A percentile compares a stretch with the other conserved stretches of the same genome.
These are phyloP conservation scores for Eupithecia insigniata DNA, from an alignment of 2,888 invertebrate genomes.

Conservation along the genomic window DNA sequence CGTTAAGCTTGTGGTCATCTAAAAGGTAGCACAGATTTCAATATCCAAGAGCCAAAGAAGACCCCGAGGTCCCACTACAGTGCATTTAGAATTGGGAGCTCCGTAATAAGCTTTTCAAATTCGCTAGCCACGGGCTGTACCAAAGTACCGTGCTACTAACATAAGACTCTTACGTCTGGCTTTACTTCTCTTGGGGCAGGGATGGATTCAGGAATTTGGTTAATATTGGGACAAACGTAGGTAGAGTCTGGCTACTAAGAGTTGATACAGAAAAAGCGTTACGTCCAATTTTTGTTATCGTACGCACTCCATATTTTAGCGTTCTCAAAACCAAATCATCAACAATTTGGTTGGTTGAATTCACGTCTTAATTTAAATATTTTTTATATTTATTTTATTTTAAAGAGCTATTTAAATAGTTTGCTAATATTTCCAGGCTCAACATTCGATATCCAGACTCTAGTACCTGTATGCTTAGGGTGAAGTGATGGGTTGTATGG, in stretches of 20 bases:
- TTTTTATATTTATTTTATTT: too few species aligned
- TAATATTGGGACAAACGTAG: background rate
- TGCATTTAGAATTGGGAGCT: slow-evolving; percentile 45
- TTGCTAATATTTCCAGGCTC: too few species aligned
- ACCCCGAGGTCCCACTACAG: slow-evolving; percentile 33
- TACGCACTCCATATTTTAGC: too few species aligned
- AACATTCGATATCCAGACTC: too few species aligned
- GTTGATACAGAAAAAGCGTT: too few species aligned
- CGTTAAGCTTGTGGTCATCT: background rate
- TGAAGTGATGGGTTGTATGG: background rate
- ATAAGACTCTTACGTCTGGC: slow-evolving; percentile 60
- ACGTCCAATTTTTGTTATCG: too few species aligned
- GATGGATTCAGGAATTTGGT: slow-evolving; percentile 29
- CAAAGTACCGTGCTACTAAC: slow-evolving; percentile 53
- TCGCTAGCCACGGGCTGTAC: slow-evolving; percentile 46
- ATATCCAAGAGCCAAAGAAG: slow-evolving; percentile 30
- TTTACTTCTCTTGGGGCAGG: slow-evolving; percentile 46
- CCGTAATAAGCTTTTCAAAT: slow-evolving; percentile 56
- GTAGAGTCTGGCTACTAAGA: too few species aligned
- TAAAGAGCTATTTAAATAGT: too few species aligned
- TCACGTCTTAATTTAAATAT: too few species aligned
- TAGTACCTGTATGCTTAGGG: background rate
- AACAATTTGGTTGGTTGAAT: too few species aligned
- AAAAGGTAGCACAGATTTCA: slow-evolving; percentile 19
- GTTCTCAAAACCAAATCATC: too few species aligned